Percentiles rank a stretch among this genome's conserved stretches.
These are phyloP conservation scores for Acrocephalus kingi DNA, from an alignment of 2,113 vertebrate species.

Conservation along the genomic window DNA sequence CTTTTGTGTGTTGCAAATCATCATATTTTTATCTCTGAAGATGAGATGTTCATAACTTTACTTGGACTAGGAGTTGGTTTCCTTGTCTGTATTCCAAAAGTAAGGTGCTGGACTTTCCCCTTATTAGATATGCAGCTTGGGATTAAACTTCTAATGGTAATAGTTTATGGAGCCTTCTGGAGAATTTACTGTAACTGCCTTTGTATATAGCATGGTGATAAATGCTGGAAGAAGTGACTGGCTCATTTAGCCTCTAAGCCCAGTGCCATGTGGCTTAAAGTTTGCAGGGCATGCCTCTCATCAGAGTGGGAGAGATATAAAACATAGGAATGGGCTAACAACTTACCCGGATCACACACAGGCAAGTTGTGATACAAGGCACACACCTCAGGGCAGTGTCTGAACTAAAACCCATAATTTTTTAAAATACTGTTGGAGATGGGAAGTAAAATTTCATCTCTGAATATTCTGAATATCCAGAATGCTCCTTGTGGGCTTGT, in stretches of 20 bases:
- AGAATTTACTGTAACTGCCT: neutral
- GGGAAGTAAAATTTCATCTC: neutral
- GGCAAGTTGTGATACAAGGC: neutral
- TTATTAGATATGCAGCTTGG: neutral
- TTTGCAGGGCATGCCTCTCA: neutral
- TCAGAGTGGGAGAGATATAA: neutral
- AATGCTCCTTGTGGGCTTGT: neutral
- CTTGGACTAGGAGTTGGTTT: neutral
- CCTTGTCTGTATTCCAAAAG: neutral
- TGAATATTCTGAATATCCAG: neutral
- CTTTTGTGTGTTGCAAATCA: neutral
- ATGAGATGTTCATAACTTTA: neutral
- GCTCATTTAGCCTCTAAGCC: neutral
- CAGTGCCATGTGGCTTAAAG: neutral
- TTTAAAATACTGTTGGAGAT: neutral
- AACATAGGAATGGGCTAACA: neutral
- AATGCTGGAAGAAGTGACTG: neutral
- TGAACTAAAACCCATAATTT: neutral
- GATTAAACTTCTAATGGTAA: neutral
- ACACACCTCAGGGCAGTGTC: neutral
- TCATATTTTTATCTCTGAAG: neutral
- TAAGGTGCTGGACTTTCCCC: neutral
- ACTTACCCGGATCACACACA: neutral
- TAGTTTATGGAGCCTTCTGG: neutral
- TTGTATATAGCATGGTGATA: fast-evolving